Evolutionary conservation across 2,113 vertebrate species (phyloP).

Genomic region (Protobothrops mucrosquamatus): DNA sequence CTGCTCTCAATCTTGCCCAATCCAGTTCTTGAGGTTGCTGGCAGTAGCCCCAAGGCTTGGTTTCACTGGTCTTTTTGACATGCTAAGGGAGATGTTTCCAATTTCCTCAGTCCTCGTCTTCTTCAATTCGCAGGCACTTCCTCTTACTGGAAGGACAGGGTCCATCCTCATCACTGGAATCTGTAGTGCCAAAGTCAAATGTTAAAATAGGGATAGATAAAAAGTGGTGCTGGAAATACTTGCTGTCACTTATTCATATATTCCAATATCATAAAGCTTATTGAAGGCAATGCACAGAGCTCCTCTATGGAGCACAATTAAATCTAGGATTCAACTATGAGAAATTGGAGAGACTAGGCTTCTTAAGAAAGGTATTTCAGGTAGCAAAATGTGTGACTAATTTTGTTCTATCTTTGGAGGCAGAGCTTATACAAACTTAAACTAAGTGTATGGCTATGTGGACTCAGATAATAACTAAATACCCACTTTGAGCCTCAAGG

Average conservation of each 20-base stretch:
- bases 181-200: neutral
- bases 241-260: too few relatives aligned
- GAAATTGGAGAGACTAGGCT: neutral
- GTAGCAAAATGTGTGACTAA: neutral
- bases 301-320: neutral
- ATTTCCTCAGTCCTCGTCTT: conserved; percentile 64
- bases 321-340: neutral
- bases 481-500: neutral
- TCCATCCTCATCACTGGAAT: conserved; percentile 59
- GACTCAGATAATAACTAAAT: neutral
- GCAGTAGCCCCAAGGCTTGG: neutral
- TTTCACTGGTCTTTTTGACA: neutral
- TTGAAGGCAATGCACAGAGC: neutral
- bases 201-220: neutral
- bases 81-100: neutral
- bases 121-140: conserved; percentile 74
- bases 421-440: neutral
- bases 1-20: neutral
- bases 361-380: neutral
- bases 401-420: neutral
- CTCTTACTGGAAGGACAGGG: conserved; percentile 70
- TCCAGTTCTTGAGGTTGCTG: neutral
- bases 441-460: neutral
- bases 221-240: neutral
- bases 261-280: neutral